Base-by-base conservation (phyloP, 2,113 vertebrate species). In the Paralichthys olivaceus region DNA sequence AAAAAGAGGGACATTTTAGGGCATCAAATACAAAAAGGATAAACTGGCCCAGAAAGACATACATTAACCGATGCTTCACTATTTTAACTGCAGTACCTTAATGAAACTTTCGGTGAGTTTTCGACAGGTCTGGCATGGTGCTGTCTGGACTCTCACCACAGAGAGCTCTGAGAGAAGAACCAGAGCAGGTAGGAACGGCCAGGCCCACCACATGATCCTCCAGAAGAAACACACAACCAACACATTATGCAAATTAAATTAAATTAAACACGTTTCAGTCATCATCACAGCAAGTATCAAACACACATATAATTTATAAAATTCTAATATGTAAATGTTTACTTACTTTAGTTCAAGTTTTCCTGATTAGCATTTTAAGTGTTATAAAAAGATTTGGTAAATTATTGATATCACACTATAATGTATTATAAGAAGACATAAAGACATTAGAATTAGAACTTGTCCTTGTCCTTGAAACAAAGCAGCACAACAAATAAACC, bases 41-140 rank as follows among this genome's bases (percentile, higher is more conserved):
- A 9, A 32, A 17, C 11, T 32, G 5, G 17, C 17, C 37, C 17
- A 6, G 40, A 49, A 45, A 11, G 14, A 58, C 34, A n/a, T 45
- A 12, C 17, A 37, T 9, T 1, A 77, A 67, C 0, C 20, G 2
- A 67, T 11, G 25, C 19, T 13, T n/a, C 13, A 59, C 11, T 49
- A 26, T 72, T 17, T 29, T 15, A 47, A 9, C 11, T 15, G 55
- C 32, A 14, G 25, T 91, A 98, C 97, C 97, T 94, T 94, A 57
- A 95, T 90, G 85, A 98, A 97, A 90, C 93, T 96, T 77, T 95
- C 92, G 0, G 95, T 91, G 56, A 98, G 94, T 81, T 93, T 95
- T 49, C 90, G 93, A 84, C 97, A 98, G 26, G 95, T 96, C 73
- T 96, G 95, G 83, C 97, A 98, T 0, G 96, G 96, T 25, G 95